Conservation (phyloP, 2,113 vertebrate species). For the Oncorhynchus keta region DNA sequence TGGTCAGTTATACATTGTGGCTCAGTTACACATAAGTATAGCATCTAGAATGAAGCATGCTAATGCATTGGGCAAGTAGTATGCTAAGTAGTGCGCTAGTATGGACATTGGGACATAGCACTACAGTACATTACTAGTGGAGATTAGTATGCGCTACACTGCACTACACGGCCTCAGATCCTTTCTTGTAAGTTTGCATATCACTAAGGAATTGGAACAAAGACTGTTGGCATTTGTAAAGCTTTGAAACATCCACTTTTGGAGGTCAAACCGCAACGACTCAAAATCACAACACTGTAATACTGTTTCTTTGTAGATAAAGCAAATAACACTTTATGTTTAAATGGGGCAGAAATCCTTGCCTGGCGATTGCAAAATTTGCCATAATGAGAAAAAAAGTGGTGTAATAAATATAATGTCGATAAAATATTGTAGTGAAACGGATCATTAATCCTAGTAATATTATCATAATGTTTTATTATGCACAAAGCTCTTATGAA, state of each 20-base stretch:
- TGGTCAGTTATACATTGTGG: neutral
- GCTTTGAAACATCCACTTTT: constrained; percentile 5
- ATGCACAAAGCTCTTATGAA: neutral
- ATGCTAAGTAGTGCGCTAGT: too few species aligned
- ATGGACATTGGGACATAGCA: too few species aligned
- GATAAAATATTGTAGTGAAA: constrained; percentile 10
- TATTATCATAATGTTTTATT: neutral
- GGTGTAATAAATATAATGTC: constrained; percentile 1
- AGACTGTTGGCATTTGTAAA: neutral
- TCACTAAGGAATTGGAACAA: neutral
- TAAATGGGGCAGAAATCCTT: constrained; percentile 13
- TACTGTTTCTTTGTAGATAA: constrained; percentile 9
- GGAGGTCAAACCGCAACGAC: constrained; percentile 6
- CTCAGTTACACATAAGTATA: too few species aligned
- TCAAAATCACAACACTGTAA: neutral
- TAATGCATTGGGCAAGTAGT: too few species aligned
- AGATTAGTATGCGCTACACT: neutral
- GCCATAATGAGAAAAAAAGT: constrained; percentile 20
- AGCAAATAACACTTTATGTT: constrained; percentile 24
- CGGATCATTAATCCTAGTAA: neutral
- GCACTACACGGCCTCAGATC: neutral
- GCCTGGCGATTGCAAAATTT: constrained; percentile 28
- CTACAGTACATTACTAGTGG: neutral
- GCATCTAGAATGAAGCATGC: neutral
- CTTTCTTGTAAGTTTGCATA: neutral